Conservation (phyloP, 2,113 vertebrate genomes). For the Holacanthus passer region DNA sequence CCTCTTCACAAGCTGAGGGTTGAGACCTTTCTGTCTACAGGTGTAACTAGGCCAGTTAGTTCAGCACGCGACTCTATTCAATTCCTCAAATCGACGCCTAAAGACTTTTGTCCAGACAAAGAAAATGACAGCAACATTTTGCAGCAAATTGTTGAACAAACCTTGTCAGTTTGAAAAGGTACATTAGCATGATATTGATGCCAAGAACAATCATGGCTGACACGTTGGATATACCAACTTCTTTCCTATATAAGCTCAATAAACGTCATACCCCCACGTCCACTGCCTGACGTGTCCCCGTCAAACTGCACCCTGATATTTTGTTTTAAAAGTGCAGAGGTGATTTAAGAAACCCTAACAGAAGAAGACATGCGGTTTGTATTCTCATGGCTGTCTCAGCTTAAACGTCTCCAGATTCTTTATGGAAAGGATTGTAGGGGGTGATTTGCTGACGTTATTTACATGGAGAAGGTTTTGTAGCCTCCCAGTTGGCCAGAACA, state of each 20-base stretch:
- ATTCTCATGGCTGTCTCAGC: constrained; percentile 82
- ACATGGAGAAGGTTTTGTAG: constrained; percentile 78
- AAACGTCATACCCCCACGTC: constrained; percentile 51
- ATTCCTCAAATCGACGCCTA: constrained; percentile 31
- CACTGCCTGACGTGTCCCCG: constrained; percentile 60
- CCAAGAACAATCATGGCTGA: constrained; percentile 68
- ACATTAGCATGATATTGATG: constrained; percentile 64
- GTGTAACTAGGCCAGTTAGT: constrained; percentile 32
- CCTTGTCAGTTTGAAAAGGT: constrained; percentile 56
- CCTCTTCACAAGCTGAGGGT: constrained; percentile 49
- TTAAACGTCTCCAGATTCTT: constrained; percentile 85
- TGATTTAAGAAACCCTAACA: constrained; percentile 81
- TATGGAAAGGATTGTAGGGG: constrained; percentile 75
- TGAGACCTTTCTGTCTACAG: constrained; percentile 46
- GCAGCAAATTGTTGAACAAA: constrained; percentile 75
- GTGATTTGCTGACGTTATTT: constrained; percentile 84
- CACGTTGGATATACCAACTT: constrained; percentile 23
- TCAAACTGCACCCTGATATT: constrained; percentile 77
- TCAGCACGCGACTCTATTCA: constrained; percentile 38
- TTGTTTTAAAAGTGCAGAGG: constrained; percentile 68
- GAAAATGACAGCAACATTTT: constrained; percentile 63
- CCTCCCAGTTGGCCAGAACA: constrained; percentile 81
- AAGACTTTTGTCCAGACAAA: constrained; percentile 57
- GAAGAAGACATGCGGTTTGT: constrained; percentile 82
- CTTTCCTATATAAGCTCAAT: constrained; percentile 31